phyloP scores from a whole-genome alignment of 2,797 vertebrate genomes.

The Cuculus canorus region DNA sequence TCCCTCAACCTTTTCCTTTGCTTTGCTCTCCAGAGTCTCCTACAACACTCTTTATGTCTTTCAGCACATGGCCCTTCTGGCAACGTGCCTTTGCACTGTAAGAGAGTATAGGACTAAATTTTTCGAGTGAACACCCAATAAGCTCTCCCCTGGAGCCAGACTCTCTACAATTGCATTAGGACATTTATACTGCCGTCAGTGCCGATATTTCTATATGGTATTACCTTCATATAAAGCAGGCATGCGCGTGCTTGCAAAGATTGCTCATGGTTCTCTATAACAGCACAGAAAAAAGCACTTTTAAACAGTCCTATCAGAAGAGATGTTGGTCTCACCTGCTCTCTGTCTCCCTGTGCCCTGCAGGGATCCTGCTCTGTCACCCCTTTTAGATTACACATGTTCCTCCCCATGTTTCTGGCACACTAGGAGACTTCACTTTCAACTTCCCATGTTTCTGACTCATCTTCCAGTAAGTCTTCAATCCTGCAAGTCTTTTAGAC shows the following conservation, averaged over 20 bases:
- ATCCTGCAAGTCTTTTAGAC: not conserved
- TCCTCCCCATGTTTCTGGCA: not conserved
- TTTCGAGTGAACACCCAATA: not conserved
- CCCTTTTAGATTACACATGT: not conserved
- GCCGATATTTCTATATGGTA: not conserved
- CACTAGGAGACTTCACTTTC: not conserved
- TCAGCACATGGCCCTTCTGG: not conserved
- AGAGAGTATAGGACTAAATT: accelerated
- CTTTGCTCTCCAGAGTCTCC: not conserved
- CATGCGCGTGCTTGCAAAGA: not conserved
- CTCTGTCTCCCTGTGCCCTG: not conserved
- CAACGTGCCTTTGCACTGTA: not conserved
- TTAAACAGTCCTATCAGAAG: not conserved
- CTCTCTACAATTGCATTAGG: not conserved
- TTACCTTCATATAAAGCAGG: accelerated
- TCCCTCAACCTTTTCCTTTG: not conserved
- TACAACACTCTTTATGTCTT: not conserved
- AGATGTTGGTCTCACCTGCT: not conserved
- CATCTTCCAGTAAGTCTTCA: not conserved
- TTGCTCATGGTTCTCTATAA: not conserved
- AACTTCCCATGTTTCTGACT: not conserved
- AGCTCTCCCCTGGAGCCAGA: not conserved
- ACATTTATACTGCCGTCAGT: accelerated
- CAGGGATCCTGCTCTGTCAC: not conserved
- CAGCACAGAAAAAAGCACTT: not conserved